phyloP scores from a whole-genome alignment of 2,888 invertebrate species.

The Prosopocoilus inquinatus region DNA sequence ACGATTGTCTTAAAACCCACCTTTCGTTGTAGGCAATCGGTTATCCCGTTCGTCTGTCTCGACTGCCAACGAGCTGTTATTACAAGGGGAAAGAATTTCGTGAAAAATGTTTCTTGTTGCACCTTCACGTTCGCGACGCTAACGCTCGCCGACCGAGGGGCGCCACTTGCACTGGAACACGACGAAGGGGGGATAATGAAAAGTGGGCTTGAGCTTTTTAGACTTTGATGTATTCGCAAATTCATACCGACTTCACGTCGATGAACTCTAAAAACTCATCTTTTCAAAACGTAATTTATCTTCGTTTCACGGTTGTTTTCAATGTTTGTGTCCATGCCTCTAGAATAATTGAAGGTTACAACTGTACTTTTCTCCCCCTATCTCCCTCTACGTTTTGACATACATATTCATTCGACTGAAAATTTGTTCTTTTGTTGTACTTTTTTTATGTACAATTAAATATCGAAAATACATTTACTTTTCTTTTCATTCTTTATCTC shows the following conservation, averaged over 20 bases:
- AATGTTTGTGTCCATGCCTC: constrained; percentile 41
- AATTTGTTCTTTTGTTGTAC: too few species aligned
- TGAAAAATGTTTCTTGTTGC: constrained; percentile 43
- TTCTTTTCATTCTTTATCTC: too few species aligned
- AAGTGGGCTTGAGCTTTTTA: constrained; percentile 49
- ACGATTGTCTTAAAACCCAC: constrained; percentile 40
- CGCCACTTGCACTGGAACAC: constrained; percentile 35
- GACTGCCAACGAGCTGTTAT: constrained; percentile 44
- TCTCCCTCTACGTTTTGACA: too few species aligned
- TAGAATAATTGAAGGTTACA: constrained; percentile 43
- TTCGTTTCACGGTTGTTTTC: constrained; percentile 50
- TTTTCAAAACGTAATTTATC: constrained; percentile 52
- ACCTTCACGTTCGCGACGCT: constrained; percentile 34
- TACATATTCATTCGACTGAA: too few species aligned
- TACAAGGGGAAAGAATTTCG: constrained; percentile 40
- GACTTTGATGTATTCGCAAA: constrained; percentile 53
- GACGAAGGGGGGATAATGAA: constrained; percentile 45
- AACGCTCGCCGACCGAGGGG: constrained; percentile 37
- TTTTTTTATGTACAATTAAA: too few species aligned
- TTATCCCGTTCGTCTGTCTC: constrained; percentile 44
- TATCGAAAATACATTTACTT: too few species aligned
- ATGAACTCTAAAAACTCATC: constrained; percentile 52
- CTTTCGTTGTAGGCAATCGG: constrained; percentile 44
- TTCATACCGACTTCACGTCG: constrained; percentile 51
- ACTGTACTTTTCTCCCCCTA: constrained; percentile 8